phyloP scores from a whole-genome alignment of 1,140 invertebrate species.

The Dufourea novaeangliae region DNA sequence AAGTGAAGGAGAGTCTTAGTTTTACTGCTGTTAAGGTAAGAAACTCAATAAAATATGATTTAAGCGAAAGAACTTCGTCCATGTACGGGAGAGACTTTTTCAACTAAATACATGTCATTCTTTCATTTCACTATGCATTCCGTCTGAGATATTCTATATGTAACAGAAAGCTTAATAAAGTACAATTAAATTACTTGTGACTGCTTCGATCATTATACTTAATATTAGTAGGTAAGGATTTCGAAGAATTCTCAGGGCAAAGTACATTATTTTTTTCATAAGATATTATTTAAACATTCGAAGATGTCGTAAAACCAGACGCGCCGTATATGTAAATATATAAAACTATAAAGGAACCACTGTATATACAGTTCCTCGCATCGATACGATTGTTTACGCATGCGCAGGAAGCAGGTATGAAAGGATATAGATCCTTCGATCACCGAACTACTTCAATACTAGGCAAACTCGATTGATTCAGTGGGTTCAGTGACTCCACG shows the following conservation, averaged over 20 bases:
- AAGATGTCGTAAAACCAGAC: slow-evolving; percentile 19
- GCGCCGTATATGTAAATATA: slow-evolving; percentile 24
- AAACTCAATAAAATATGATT: slow-evolving; percentile 19
- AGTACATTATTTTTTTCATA: slow-evolving; percentile 11
- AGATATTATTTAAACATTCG: slow-evolving; percentile 27
- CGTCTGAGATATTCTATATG: slow-evolving; percentile 15
- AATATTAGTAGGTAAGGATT: background rate
- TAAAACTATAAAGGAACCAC: slow-evolving; percentile 25
- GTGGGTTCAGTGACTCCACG: background rate
- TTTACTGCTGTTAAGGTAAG: slow-evolving; percentile 33
- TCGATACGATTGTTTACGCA: slow-evolving; percentile 9
- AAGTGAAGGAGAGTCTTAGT: slow-evolving; percentile 29
- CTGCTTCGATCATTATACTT: background rate
- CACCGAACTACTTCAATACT: background rate
- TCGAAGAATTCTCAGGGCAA: background rate
- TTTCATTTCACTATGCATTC: slow-evolving; percentile 30
- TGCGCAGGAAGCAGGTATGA: slow-evolving; percentile 15
- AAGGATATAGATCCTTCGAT: slow-evolving; percentile 10
- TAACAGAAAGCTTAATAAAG: slow-evolving; percentile 46
- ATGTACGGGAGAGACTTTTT: slow-evolving; percentile 15
- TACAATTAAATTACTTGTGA: slow-evolving; percentile 6
- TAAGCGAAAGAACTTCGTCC: slow-evolving; percentile 31
- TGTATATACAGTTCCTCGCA: slow-evolving; percentile 12
- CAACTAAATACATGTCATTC: slow-evolving; percentile 8
- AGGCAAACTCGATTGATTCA: background rate